These are phyloP conservation scores for Tiaroga cobitis DNA, from an alignment of 2,797 vertebrate genomes.

Conservation along the genomic window DNA sequence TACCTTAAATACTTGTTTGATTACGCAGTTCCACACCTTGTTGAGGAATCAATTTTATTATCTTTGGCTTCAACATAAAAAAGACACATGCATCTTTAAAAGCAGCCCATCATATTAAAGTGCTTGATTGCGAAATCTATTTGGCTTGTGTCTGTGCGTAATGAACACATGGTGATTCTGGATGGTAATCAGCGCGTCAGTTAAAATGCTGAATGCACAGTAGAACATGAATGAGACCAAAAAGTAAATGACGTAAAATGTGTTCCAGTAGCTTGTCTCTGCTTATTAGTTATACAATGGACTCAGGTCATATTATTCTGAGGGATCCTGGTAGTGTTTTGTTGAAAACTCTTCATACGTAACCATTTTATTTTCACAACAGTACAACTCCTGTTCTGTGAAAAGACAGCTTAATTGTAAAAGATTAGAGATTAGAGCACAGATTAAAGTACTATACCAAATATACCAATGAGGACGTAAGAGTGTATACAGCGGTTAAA, in stretches of 20 bases:
- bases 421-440: not conserved
- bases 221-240: conserved; percentile 29
- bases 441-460: not conserved
- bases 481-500: not conserved
- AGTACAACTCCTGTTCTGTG: not conserved
- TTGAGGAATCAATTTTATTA: not conserved
- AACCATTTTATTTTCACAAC: conserved; percentile 35
- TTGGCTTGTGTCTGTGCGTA: conserved; percentile 13
- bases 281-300: conserved; percentile 29
- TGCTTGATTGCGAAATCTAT: conserved; percentile 13
- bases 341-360: conserved; percentile 30
- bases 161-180: conserved; percentile 27
- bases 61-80: conserved; percentile 21
- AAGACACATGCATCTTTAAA: not conserved
- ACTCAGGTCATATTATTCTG: conserved; percentile 24
- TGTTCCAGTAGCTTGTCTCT: conserved; percentile 24
- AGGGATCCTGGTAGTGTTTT: conserved; percentile 24
- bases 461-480: not conserved
- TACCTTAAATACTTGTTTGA: conserved; percentile 1
- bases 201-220: conserved; percentile 37
- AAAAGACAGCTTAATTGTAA: not conserved
- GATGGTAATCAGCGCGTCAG: conserved; percentile 16
- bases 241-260: conserved; percentile 45
- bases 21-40: conserved; percentile 1
- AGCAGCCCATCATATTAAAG: conserved; percentile 4